Evolutionary conservation across 2,888 invertebrate species (phyloP), one percentile per base, ranked within the genome.

Genomic region (Leptopilina syphax): DNA sequence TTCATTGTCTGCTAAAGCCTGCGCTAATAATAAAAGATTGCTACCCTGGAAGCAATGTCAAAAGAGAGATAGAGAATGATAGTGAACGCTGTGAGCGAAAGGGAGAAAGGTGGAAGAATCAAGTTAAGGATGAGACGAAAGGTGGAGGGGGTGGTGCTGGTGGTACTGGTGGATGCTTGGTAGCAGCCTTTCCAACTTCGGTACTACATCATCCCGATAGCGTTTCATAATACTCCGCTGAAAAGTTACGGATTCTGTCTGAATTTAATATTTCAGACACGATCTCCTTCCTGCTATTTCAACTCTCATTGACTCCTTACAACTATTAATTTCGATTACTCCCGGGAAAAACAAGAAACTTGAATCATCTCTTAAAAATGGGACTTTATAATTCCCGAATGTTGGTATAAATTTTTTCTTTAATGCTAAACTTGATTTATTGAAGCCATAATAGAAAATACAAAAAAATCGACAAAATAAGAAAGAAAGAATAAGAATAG

Each of bases 1-100:
- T 92, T 92, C 92, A 92, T 92, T 92, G 92, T 92, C 91, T 92
- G 92, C 88, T 86, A 92, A 92, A 92, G 91, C 92, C 92, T 89
- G 90, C 91, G 91, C 92, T 92, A 92, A 92, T 92, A 92, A 92
- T 92, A 92, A 92, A 92, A 92, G 91, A 92, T 92, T 91, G 92
- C 92, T 90, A 90, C 88, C 88, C 90, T 90, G 90, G 89, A 89
- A 91, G 91, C 90, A 88, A 87, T 86, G 89, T 86, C 86, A 84
- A 82, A 80, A 82, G 84, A 83, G 83, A 78, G 80, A 79, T 77
- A 81, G 76, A 82, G 83, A 83, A 80, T 76, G 73, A 82, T 80
- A 79, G 78, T 81, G 82, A 24, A 44, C 76, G 79, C 8, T 66
- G 80, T 77, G 70, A 76, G 78, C 80, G 79, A 78, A 68, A 77